Evolutionary conservation across 2,888 invertebrate species (phyloP).

Genomic region (Phasia obesa): DNA sequence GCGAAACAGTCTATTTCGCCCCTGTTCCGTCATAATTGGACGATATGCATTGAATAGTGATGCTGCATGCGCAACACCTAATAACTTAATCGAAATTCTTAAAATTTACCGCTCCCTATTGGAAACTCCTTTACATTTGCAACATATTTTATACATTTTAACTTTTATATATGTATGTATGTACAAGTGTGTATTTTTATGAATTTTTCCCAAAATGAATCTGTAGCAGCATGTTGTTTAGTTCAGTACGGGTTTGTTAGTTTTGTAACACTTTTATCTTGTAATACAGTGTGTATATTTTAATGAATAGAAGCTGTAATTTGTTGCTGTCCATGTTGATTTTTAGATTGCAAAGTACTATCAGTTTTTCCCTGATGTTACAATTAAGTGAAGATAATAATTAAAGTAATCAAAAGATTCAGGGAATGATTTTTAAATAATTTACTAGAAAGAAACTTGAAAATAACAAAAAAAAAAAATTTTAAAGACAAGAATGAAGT

Average conservation of each 20-base stretch:
- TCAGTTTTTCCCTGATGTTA: constrained; percentile 27
- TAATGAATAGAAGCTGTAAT: constrained; percentile 39
- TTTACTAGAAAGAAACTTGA: constrained; percentile 1
- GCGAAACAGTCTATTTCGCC: too few species aligned
- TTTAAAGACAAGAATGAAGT: background rate
- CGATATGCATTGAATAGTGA: too few species aligned
- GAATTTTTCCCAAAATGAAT: constrained; percentile 18
- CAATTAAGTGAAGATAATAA: constrained; percentile 44
- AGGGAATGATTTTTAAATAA: constrained; percentile 19
- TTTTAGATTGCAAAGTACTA: constrained; percentile 27
- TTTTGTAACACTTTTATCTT: constrained; percentile 27
- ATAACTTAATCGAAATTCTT: too few species aligned
- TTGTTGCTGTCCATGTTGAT: constrained; percentile 22
- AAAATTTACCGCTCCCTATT: too few species aligned
- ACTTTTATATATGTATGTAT: background rate
- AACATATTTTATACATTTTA: background rate
- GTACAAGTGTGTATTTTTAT: background rate
- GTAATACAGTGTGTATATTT: constrained; percentile 34
- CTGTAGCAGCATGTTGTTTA: background rate
- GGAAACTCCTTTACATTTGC: too few species aligned
- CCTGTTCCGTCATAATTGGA: too few species aligned
- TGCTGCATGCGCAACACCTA: too few species aligned
- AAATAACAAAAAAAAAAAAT: constrained; percentile 4
- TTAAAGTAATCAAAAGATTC: constrained; percentile 43
- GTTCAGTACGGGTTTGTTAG: constrained; percentile 16